Evolutionary conservation across 2,888 invertebrate genomes (phyloP), one percentile per base, ranked within the genome.

Genomic region (Chironomus tentans): DNA sequence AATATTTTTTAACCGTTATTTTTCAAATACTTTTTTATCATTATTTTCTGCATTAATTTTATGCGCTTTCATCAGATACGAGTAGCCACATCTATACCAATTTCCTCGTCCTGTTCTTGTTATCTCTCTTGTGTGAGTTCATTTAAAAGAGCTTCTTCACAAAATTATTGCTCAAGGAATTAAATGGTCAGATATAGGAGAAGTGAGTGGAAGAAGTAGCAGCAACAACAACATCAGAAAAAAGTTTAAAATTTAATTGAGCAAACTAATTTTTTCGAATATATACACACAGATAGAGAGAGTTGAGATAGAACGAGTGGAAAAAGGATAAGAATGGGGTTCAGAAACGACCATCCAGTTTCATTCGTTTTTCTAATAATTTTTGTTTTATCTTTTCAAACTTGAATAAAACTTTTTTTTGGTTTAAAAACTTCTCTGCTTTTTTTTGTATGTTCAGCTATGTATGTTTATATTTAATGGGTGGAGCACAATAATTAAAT

Each of bases 181-280:
- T 38, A 38, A 38, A 38, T 38, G 38, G 38, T 38, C 38, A 38
- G 38, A 38, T 38, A 38, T 38, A n/a, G n/a, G n/a, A n/a, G n/a
- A n/a, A n/a, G n/a, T n/a, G n/a, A n/a, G n/a, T n/a, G n/a, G n/a
- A n/a, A n/a, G n/a, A n/a, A n/a, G n/a, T n/a, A 38, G 38, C 38
- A 38, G 38, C 38, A 38, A 38, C 38, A 38, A 38, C 38, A 38
- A 10, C 38, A 38, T 1, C n/a, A 50, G 15, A 50, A 50, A 15
- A 50, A 50, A 56, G 21, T 24, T 24, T 28, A 22, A 71, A 71
- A 48, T 71, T 71, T 71, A 71, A 71, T 71, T 71, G 71, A 71
- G 71, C 71, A 71, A 61, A 71, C 71, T 71, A 71, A 71, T 71
- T 71, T 56, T 50, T 56, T 56, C 15, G 38, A 10, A 38, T 38